A percentile compares a stretch with the other conserved stretches of the same genome.
Evolutionary conservation across 2,113 vertebrate genomes (phyloP).

Genomic region (Xenopus borealis): DNA sequence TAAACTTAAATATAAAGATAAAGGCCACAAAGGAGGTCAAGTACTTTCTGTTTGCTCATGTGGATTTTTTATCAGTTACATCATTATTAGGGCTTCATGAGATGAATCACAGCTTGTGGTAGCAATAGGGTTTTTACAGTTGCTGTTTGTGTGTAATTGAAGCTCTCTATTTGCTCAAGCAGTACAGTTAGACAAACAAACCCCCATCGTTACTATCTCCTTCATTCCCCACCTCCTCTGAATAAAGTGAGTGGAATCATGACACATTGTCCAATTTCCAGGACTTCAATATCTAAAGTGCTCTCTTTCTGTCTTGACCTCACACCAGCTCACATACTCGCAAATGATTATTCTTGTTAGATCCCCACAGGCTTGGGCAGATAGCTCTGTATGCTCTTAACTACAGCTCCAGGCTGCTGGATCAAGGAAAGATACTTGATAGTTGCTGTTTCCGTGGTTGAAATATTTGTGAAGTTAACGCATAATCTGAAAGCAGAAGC

Average conservation of each 20-base stretch:
- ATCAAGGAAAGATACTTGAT: conserved; percentile 73
- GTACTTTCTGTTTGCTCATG: too few relatives aligned
- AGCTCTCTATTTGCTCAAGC: conserved; percentile 29
- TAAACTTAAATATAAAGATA: too few relatives aligned
- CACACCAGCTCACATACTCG: conserved; percentile 48
- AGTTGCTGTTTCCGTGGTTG: conserved; percentile 76
- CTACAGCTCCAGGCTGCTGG: conserved; percentile 60
- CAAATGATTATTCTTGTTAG: conserved; percentile 65
- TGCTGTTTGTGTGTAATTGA: conserved; percentile 38
- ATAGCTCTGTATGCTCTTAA: conserved; percentile 60
- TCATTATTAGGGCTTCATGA: neutral
- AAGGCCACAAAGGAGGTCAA: too few relatives aligned
- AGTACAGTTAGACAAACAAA: conserved; percentile 30
- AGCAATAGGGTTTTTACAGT: neutral
- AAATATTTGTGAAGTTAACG: conserved; percentile 85
- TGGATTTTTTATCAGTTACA: too few relatives aligned
- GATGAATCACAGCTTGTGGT: conserved; percentile 6
- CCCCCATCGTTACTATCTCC: neutral
- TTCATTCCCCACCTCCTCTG: conserved; percentile 1
- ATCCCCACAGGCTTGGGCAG: conserved; percentile 65
- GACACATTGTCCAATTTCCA: conserved; percentile 36
- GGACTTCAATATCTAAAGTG: conserved; percentile 21
- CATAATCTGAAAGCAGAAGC: conserved; percentile 83
- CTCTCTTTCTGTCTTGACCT: conserved; percentile 30
- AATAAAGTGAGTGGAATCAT: conserved; percentile 18